Conservation (phyloP, 30 jellyfish, hydroid and myxozoan genomes). For the Turritopsis dohrnii region DNA sequence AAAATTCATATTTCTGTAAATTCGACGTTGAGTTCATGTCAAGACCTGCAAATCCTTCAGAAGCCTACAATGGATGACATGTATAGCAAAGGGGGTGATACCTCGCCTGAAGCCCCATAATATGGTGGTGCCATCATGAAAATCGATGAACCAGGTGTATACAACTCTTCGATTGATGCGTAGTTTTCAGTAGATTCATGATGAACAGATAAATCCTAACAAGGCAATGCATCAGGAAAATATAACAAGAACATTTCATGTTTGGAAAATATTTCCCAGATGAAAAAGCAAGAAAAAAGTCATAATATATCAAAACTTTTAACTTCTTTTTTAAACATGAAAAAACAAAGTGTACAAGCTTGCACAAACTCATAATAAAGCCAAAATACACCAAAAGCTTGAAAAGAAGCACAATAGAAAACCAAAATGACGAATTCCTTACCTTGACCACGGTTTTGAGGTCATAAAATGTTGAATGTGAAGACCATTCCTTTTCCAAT, state of each 20-base stretch:
- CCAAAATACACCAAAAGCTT: no score
- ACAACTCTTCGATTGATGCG: constrained; percentile 46
- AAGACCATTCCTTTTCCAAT: constrained; percentile 76
- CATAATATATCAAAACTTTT: no score
- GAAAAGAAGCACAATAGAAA: no score
- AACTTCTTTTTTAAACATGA: no score
- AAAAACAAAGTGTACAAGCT: no score
- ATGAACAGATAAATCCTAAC: constrained; percentile 20
- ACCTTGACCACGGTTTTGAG: constrained; percentile 73
- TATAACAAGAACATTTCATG: no score
- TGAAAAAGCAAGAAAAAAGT: no score
- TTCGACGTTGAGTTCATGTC: no score
- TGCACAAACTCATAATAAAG: no score
- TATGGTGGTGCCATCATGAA: constrained; percentile 89
- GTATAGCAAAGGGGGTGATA: background rate
- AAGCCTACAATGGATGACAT: no score
- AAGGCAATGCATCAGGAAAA: background rate
- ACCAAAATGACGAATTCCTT: background rate
- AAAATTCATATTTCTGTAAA: background rate
- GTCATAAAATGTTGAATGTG: constrained; percentile 41
- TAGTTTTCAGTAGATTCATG: background rate
- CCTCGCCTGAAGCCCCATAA: constrained; percentile 94
- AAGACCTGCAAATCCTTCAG: no score
- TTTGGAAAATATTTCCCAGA: no score
- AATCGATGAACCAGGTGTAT: constrained; percentile 44